Conservation (phyloP, 2,888 invertebrate genomes). For the Andrena fulva region DNA sequence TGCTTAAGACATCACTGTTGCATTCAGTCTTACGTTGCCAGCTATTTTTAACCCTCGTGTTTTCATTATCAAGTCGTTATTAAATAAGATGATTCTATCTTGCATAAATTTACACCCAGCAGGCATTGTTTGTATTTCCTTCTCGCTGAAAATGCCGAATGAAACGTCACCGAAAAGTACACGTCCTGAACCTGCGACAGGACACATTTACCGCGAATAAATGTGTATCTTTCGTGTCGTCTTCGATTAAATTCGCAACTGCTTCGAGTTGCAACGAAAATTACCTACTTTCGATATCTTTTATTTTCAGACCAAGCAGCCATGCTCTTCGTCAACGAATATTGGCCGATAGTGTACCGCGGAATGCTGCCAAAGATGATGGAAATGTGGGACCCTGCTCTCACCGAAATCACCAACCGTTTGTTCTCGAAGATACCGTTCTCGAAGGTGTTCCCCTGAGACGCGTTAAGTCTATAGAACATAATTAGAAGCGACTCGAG, state of each 20-base stretch:
- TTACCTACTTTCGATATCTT: not conserved
- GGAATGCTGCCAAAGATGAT: conserved; percentile 87
- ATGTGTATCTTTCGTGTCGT: no score
- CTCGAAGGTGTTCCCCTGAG: conserved; percentile 78
- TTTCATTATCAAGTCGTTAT: not conserved
- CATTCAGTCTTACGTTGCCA: not conserved
- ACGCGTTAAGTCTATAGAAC: not conserved
- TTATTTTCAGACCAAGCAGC: conserved; percentile 86
- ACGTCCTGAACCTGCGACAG: no score
- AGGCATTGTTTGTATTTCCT: not conserved
- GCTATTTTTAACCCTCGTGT: not conserved
- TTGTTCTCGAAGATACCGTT: conserved; percentile 84
- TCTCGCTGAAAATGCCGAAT: no score
- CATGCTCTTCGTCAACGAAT: conserved; percentile 86
- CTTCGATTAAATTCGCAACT: no score
- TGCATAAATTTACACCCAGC: not conserved
- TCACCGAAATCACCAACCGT: conserved; percentile 86
- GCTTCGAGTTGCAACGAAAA: no score
- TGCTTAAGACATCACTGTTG: not conserved
- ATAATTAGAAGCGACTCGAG: conserved; percentile 10
- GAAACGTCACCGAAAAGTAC: no score
- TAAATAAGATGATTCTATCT: not conserved
- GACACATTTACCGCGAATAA: no score
- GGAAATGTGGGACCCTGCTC: conserved; percentile 86
- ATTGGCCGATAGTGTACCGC: conserved; percentile 87